phyloP scores from a whole-genome alignment of 2,797 vertebrate species.

The Malacoraja senta region DNA sequence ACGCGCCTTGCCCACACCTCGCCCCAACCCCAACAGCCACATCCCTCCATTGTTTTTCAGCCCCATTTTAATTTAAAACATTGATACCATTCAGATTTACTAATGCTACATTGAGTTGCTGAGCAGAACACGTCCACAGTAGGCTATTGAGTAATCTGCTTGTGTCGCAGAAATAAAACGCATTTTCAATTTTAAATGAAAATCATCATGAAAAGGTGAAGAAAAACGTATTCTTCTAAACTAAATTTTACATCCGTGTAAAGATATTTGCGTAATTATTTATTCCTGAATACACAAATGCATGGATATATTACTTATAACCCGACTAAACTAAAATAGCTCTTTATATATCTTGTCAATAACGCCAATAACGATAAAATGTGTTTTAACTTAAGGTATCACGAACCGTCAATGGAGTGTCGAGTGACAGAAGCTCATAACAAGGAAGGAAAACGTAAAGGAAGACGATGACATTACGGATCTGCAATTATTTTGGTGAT shows the following conservation, averaged over 20 bases:
- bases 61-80: not conserved
- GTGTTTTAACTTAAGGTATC: constrained; percentile 13
- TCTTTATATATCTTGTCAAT: not conserved
- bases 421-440: constrained; percentile 3
- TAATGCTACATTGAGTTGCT: not conserved
- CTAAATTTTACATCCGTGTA: not conserved
- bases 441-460: not conserved
- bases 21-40: too few species aligned
- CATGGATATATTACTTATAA: not conserved
- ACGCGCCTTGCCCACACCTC: not conserved
- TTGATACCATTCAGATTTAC: not conserved
- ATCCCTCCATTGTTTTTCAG: not conserved
- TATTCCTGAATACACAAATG: not conserved
- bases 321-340: not conserved
- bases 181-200: not conserved
- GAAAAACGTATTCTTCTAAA: not conserved
- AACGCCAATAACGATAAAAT: not conserved
- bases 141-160: not conserved
- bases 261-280: not conserved
- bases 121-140: not conserved
- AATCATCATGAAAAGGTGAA: not conserved
- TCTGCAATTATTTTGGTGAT: not conserved
- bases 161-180: not conserved
- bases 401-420: not conserved
- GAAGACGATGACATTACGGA: not conserved